phyloP scores from a whole-genome alignment of 2,888 invertebrate genomes.

The Sussaba pulchella region DNA sequence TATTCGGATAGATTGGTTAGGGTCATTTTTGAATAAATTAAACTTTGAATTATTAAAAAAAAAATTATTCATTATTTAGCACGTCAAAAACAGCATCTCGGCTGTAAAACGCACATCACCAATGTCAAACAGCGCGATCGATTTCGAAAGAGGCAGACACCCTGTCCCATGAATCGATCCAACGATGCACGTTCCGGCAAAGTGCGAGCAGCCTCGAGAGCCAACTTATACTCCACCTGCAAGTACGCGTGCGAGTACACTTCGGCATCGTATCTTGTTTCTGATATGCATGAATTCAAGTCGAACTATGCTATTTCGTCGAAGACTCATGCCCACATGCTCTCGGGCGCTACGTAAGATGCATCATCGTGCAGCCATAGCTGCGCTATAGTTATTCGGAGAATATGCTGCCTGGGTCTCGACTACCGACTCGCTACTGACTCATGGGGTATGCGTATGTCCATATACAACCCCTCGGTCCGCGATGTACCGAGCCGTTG shows the following conservation, averaged over 20 bases:
- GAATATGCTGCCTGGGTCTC: conserved; percentile 5
- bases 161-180: conserved; percentile 48
- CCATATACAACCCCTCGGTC: conserved; percentile 15
- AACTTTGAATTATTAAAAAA: too few species aligned
- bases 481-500: conserved; percentile 2
- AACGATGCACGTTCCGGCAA: conserved; percentile 17
- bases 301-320: background rate
- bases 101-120: conserved; percentile 6
- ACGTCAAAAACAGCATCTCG: background rate
- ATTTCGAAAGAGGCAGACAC: background rate
- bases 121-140: background rate
- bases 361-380: background rate
- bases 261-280: background rate
- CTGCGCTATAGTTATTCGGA: background rate
- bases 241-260: background rate
- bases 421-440: background rate
- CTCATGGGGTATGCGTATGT: background rate
- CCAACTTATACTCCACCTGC: background rate
- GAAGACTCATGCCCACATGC: conserved; percentile 9
- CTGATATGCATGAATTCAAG: conserved; percentile 17
- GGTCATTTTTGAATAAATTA: too few species aligned
- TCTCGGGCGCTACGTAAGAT: background rate
- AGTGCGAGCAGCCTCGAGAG: conserved; percentile 8
- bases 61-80: too few species aligned
- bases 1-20: too few species aligned